Conservation (phyloP, 1,140 invertebrate genomes). For the Paracyclopina nana region DNA sequence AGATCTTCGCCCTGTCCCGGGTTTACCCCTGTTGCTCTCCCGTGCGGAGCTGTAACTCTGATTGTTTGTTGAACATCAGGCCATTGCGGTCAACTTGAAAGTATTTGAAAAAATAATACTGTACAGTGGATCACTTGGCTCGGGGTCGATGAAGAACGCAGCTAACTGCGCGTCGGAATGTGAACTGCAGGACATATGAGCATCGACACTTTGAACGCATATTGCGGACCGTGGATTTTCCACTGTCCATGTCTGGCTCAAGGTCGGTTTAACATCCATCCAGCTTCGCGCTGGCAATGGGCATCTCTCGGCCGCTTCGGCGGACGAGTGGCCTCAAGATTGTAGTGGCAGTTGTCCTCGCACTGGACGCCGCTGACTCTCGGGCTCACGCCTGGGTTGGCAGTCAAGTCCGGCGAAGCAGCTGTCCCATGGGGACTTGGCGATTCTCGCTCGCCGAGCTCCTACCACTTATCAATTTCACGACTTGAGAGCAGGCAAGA, state of each 20-base stretch:
- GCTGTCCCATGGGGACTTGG: no score
- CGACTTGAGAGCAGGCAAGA: conserved; percentile 47
- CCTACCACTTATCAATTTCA: conserved; percentile 15
- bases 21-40: no score
- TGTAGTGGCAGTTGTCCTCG: neutral
- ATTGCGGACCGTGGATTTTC: conserved; percentile 36
- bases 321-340: neutral
- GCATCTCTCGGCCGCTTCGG: neutral
- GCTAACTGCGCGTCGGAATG: conserved; percentile 47
- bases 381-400: no score
- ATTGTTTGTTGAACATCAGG: no score
- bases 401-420: no score
- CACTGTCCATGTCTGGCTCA: conserved; percentile 37
- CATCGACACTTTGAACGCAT: no score
- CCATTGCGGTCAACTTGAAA: no score
- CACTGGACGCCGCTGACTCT: no score
- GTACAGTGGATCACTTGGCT: conserved; percentile 45
- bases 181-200: conserved; percentile 60
- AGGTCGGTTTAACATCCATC: conserved; percentile 21
- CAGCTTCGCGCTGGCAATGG: neutral
- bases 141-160: conserved; percentile 60
- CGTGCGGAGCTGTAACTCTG: no score
- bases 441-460: no score
- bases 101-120: conserved; percentile 17
- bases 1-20: no score